phyloP scores from a whole-genome alignment of 2,888 invertebrate genomes.

The Tetranychus truncatus region DNA sequence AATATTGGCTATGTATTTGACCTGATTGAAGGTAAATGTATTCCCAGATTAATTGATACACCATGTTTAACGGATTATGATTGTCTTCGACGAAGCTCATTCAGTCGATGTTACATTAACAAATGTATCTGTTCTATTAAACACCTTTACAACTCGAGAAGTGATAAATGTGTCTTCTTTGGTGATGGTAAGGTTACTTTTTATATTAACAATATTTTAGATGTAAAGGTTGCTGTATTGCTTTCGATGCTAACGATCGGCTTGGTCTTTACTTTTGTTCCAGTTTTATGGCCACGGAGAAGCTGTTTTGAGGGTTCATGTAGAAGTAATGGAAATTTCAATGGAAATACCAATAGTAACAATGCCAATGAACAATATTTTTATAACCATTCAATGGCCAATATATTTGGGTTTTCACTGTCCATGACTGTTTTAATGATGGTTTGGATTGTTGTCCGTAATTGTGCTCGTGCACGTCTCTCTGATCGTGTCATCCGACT shows the following conservation, averaged over 20 bases:
- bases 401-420: neutral
- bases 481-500: neutral
- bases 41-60: conserved; percentile 8
- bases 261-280: neutral
- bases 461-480: neutral
- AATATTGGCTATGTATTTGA: conserved; percentile 6
- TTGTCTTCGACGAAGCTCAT: neutral
- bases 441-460: conserved; percentile 2
- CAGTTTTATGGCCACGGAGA: neutral
- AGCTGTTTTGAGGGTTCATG: neutral
- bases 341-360: neutral
- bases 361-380: conserved; percentile 4
- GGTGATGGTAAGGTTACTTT: neutral
- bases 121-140: neutral
- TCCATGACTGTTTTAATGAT: neutral
- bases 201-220: neutral
- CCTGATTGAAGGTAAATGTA: conserved; percentile 5
- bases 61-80: neutral
- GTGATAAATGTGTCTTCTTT: neutral
- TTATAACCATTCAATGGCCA: conserved; percentile 6
- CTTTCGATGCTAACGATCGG: neutral
- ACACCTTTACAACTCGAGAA: conserved; percentile 3
- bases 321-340: neutral
- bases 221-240: neutral
- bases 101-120: neutral